phyloP scores from a whole-genome alignment of 2,888 invertebrate species.

The Ametastegia equiseti region DNA sequence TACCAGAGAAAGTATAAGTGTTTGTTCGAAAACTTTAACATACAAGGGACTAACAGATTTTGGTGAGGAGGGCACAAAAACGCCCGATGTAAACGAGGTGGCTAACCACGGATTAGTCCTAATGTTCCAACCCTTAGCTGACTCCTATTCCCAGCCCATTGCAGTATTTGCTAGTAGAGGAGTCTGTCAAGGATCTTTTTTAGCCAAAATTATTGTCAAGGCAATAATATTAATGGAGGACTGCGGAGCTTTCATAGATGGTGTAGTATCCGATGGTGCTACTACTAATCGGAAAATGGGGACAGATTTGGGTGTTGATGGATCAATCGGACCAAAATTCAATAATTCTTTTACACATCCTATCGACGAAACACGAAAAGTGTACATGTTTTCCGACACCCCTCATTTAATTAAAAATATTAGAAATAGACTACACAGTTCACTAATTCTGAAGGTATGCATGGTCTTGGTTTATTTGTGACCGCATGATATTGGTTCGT shows the following conservation, averaged over 20 bases:
- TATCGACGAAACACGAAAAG: constrained; percentile 44
- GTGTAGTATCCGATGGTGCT: constrained; percentile 27
- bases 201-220: constrained; percentile 25
- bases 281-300: constrained; percentile 57
- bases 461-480: no score
- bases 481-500: no score
- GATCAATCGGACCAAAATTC: constrained; percentile 41
- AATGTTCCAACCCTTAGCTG: constrained; percentile 46
- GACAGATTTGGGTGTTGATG: constrained; percentile 52
- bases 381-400: constrained; percentile 57
- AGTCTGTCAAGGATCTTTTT: background rate
- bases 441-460: no score
- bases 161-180: background rate
- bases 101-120: constrained; percentile 49
- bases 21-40: constrained; percentile 43
- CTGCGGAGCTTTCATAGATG: constrained; percentile 32
- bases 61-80: constrained; percentile 33
- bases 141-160: constrained; percentile 35
- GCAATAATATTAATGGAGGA: constrained; percentile 24
- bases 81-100: constrained; percentile 49
- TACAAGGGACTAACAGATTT: constrained; percentile 47
- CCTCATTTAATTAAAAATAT: constrained; percentile 55
- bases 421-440: no score
- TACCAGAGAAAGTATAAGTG: constrained; percentile 25
- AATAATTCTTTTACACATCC: constrained; percentile 52